A percentile compares a stretch with the other conserved stretches of the same genome.
Evolutionary conservation across 2,888 invertebrate genomes (phyloP).

Genomic region (Cordilura impudica): DNA sequence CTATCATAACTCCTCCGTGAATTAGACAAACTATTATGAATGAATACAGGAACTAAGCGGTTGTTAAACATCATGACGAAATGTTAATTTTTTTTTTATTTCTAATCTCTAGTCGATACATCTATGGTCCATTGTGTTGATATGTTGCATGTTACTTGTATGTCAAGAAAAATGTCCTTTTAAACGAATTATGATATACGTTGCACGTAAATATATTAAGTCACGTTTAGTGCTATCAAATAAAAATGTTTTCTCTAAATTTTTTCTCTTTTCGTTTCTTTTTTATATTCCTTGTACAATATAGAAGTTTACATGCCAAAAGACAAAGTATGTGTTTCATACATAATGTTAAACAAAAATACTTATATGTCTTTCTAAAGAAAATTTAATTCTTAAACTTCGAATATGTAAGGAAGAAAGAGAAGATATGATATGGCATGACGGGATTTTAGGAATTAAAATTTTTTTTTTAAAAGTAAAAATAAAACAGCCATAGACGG

Average conservation of each 20-base stretch:
- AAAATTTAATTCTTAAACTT: not conserved
- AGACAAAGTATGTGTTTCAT: not conserved
- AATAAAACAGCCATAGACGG: not conserved
- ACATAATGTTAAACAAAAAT: conserved; percentile 1
- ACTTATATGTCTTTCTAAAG: not conserved
- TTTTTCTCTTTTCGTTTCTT: not conserved
- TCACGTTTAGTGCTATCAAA: conserved; percentile 27
- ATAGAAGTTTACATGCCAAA: conserved; percentile 11
- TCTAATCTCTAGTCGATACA: too few species aligned
- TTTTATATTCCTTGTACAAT: not conserved
- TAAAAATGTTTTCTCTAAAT: conserved; percentile 16
- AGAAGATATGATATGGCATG: conserved; percentile 10
- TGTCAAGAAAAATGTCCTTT: not conserved
- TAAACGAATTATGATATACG: conserved; percentile 26
- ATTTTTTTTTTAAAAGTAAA: not conserved
- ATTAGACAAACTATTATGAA: too few species aligned
- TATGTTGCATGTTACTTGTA: not conserved
- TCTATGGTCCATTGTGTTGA: too few species aligned
- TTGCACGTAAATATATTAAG: conserved; percentile 29
- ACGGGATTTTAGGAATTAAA: not conserved
- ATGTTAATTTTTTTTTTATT: too few species aligned
- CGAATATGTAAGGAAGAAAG: conserved; percentile 13
- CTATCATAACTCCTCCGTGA: too few species aligned
- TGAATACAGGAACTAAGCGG: too few species aligned
- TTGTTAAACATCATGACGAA: too few species aligned